Evolutionary conservation across 1,140 invertebrate genomes (phyloP).

Genomic region (Coelopa frigida): DNA sequence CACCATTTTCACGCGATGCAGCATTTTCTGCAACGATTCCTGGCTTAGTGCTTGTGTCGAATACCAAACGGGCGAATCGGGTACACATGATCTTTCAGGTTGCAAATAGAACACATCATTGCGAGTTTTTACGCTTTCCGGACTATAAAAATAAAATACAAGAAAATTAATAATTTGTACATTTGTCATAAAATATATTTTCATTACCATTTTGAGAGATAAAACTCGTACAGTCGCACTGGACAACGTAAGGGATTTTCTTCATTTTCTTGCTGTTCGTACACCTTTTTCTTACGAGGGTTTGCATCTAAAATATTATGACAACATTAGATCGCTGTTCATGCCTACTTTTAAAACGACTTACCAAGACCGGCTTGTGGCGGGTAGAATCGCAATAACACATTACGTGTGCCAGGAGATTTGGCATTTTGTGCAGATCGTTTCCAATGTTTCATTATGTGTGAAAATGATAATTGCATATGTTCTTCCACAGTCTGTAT

Average conservation of each 20-base stretch:
- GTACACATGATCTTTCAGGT: conserved; percentile 86
- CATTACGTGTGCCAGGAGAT: conserved; percentile 66
- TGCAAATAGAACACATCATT: conserved; percentile 89
- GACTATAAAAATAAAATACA: conserved; percentile 52
- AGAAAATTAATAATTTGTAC: conserved; percentile 15
- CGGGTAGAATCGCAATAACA: conserved; percentile 79
- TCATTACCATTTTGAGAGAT: conserved; percentile 88
- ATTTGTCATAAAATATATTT: conserved; percentile 4
- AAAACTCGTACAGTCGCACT: conserved; percentile 93
- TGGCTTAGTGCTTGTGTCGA: conserved; percentile 72
- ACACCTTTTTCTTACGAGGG: conserved; percentile 75
- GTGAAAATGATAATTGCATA: conserved; percentile 84
- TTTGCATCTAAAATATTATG: conserved; percentile 62
- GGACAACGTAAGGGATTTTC: conserved; percentile 88
- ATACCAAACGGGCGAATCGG: conserved; percentile 93
- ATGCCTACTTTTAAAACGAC: conserved; percentile 4
- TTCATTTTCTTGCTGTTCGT: conserved; percentile 89
- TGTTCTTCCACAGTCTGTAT: conserved; percentile 79
- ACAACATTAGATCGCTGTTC: too few species aligned
- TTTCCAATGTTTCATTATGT: conserved; percentile 94
- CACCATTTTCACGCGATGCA: conserved; percentile 83
- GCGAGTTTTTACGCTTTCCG: conserved; percentile 84
- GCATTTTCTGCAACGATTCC: conserved; percentile 82
- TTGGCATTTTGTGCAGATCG: conserved; percentile 65
- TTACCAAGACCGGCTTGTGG: conserved; percentile 72